These are phyloP conservation scores for Lycocerus yunnanus DNA, from an alignment of 2,888 invertebrate genomes.

Conservation along the genomic window DNA sequence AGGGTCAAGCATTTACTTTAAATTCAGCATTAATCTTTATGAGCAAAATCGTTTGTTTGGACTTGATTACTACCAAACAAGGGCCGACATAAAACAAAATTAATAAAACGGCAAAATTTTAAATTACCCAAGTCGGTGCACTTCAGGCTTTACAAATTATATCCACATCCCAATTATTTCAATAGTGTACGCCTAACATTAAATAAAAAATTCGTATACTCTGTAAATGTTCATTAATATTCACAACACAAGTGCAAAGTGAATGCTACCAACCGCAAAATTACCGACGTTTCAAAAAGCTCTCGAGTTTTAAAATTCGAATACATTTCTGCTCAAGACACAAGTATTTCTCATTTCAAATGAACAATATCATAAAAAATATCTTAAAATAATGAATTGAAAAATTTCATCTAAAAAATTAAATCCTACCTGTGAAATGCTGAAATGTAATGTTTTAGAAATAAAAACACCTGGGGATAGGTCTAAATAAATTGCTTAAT, in stretches of 20 bases:
- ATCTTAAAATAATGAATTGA: neutral
- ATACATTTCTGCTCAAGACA: conserved; percentile 12
- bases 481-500: too few relatives aligned
- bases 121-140: neutral
- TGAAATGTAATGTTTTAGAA: too few relatives aligned
- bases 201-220: neutral
- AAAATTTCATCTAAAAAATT: neutral
- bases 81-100: neutral
- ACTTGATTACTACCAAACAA: neutral
- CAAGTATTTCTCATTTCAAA: conserved; percentile 10
- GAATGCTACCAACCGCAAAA: conserved; percentile 12
- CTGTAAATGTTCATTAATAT: conserved; percentile 8
- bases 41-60: neutral
- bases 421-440: too few relatives aligned
- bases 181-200: neutral
- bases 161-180: neutral
- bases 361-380: conserved; percentile 5
- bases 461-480: too few relatives aligned
- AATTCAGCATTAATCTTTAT: neutral
- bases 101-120: neutral
- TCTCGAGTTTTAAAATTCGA: conserved; percentile 10
- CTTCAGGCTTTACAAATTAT: neutral
- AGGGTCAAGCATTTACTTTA: conserved; percentile 2
- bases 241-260: conserved; percentile 11
- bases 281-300: conserved; percentile 7